phyloP scores from a whole-genome alignment of 2,888 invertebrate genomes.

The Andrena fulva region DNA sequence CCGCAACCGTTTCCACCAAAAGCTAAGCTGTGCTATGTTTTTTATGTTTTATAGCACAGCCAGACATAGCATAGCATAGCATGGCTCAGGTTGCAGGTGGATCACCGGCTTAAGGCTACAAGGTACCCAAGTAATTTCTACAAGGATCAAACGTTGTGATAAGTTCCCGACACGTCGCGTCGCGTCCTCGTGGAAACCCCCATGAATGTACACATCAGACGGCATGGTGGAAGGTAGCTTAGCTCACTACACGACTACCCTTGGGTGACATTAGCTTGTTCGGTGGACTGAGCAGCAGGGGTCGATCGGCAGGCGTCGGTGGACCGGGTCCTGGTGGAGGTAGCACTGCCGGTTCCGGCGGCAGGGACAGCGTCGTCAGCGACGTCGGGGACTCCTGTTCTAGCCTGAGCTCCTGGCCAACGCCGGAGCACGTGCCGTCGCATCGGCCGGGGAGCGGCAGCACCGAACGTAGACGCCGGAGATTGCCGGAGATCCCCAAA shows the following conservation, averaged over 20 bases:
- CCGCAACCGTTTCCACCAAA: no score
- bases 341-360: conserved; percentile 79
- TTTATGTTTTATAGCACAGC: no score
- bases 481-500: conserved; percentile 95
- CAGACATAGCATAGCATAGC: no score
- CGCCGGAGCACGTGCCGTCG: conserved; percentile 80
- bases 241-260: conserved; percentile 74
- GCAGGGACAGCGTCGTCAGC: conserved; percentile 82
- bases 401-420: conserved; percentile 82
- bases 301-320: conserved; percentile 75
- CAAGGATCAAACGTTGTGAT: background rate
- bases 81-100: no score
- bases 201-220: conserved; percentile 36
- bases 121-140: background rate
- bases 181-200: background rate
- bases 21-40: no score
- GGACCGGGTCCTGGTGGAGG: conserved; percentile 71
- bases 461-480: conserved; percentile 90
- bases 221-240: conserved; percentile 70
- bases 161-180: conserved; percentile 19
- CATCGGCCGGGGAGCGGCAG: conserved; percentile 75
- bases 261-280: conserved; percentile 83
- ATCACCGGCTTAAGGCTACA: no score
- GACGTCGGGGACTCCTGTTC: conserved; percentile 82
- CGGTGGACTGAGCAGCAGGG: conserved; percentile 82